These are phyloP conservation scores for Origma solitaria DNA, from an alignment of 2,113 vertebrate genomes.

Conservation along the genomic window DNA sequence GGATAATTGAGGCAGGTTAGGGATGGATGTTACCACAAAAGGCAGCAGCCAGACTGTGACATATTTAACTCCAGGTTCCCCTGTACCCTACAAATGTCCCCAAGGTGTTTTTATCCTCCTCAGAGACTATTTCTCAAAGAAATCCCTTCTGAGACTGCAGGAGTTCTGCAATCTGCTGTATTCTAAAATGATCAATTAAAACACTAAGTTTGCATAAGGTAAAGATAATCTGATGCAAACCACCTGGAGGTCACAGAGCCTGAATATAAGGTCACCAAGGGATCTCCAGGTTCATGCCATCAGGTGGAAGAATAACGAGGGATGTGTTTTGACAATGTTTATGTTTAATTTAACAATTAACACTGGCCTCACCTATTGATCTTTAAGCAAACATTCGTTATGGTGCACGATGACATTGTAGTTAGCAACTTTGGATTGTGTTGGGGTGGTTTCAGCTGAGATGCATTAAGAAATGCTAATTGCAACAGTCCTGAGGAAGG, in stretches of 20 bases:
- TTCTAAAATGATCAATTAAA: slow-evolving; percentile 29
- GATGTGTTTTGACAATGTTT: slow-evolving; percentile 50
- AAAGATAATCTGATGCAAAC: slow-evolving; percentile 32
- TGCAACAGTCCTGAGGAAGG: background rate
- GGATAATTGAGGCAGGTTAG: background rate
- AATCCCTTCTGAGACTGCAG: background rate
- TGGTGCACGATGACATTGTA: slow-evolving; percentile 19
- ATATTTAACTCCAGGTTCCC: background rate
- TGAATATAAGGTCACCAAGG: slow-evolving; percentile 31
- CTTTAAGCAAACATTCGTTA: slow-evolving; percentile 44
- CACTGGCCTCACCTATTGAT: slow-evolving; percentile 54
- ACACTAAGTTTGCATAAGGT: slow-evolving; percentile 41
- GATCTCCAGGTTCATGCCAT: slow-evolving; percentile 35
- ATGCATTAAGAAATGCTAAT: slow-evolving; percentile 44
- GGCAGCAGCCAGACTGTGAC: background rate
- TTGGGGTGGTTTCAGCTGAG: background rate
- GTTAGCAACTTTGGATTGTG: slow-evolving; percentile 23
- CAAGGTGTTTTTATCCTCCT: background rate
- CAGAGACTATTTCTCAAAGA: background rate
- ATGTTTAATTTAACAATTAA: slow-evolving; percentile 57
- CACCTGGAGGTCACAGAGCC: slow-evolving; percentile 51
- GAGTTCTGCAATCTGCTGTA: background rate
- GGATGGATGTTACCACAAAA: background rate
- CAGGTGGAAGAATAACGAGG: slow-evolving; percentile 13
- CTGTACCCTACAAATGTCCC: background rate